Percentiles rank a stretch among this genome's conserved stretches.
Evolutionary conservation across 2,888 invertebrate species (phyloP).

Genomic region (Pandemis cinnamomeana): DNA sequence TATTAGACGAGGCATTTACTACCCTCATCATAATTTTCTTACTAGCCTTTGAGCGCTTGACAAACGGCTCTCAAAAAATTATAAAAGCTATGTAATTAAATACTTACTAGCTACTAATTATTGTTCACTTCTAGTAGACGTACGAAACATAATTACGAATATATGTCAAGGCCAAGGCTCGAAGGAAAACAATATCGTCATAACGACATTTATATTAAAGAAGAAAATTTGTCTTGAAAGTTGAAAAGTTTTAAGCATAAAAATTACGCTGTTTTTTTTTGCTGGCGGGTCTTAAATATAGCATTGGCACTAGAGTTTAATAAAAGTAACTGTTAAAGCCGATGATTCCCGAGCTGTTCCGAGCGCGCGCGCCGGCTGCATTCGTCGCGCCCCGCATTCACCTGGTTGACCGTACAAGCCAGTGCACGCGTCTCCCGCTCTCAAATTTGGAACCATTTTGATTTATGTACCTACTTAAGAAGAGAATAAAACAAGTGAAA

Average conservation of each 20-base stretch:
- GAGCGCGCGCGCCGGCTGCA: too few relatives aligned
- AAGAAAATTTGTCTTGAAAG: not conserved
- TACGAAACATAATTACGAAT: not conserved
- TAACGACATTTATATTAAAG: not conserved
- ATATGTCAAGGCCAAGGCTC: not conserved
- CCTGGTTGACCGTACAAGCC: too few relatives aligned
- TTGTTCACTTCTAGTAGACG: constrained; percentile 7
- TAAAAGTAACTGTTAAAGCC: too few relatives aligned
- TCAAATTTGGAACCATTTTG: too few relatives aligned
- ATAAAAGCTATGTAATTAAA: not conserved
- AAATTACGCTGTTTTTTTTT: too few relatives aligned
- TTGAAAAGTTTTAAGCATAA: not conserved
- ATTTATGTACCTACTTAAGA: too few relatives aligned
- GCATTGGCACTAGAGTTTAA: too few relatives aligned
- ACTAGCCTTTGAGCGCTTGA: not conserved
- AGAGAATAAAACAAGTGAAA: too few relatives aligned
- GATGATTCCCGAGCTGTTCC: too few relatives aligned
- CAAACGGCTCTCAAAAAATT: constrained; percentile 3
- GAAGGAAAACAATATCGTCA: not conserved
- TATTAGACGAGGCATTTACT: not conserved
- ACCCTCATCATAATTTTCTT: not conserved
- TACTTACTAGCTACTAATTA: not conserved
- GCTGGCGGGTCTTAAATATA: too few relatives aligned
- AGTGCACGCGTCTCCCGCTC: too few relatives aligned
- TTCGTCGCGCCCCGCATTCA: too few relatives aligned